phyloP scores from a whole-genome alignment of 2,888 invertebrate species.

The Phortica magna region DNA sequence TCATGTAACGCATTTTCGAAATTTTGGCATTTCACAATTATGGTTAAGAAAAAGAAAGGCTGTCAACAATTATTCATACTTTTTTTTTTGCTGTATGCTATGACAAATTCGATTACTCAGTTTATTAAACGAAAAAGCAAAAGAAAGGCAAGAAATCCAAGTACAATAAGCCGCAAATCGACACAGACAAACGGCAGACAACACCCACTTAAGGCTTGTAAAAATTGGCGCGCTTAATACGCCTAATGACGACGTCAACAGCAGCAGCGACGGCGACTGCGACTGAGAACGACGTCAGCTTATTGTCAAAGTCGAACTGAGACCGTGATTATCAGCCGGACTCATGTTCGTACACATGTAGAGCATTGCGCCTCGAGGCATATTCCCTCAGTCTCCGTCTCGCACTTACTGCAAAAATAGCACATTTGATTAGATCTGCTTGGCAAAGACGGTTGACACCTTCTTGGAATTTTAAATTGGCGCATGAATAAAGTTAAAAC shows the following conservation, averaged over 20 bases:
- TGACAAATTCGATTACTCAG: background rate
- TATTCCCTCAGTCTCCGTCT: too few species aligned
- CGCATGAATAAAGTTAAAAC: background rate
- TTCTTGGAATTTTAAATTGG: conserved; percentile 34
- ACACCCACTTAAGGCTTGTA: background rate
- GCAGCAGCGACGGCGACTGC: too few species aligned
- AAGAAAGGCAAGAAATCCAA: too few species aligned
- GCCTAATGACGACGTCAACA: background rate
- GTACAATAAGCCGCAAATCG: background rate
- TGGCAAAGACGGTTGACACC: conserved; percentile 22
- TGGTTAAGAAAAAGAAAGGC: too few species aligned
- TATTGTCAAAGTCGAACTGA: conserved; percentile 8
- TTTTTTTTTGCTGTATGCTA: background rate
- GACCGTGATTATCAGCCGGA: background rate
- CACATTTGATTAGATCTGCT: conserved; percentile 16
- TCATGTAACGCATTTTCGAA: background rate
- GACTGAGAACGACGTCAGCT: background rate
- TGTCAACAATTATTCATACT: background rate
- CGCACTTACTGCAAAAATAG: background rate
- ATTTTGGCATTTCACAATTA: background rate
- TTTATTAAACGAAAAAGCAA: background rate
- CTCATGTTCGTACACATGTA: background rate
- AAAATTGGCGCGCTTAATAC: background rate
- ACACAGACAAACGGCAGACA: conserved; percentile 16
- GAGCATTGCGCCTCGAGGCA: too few species aligned